phyloP scores from a whole-genome alignment of 2,113 vertebrate genomes.

The Theropithecus gelada region DNA sequence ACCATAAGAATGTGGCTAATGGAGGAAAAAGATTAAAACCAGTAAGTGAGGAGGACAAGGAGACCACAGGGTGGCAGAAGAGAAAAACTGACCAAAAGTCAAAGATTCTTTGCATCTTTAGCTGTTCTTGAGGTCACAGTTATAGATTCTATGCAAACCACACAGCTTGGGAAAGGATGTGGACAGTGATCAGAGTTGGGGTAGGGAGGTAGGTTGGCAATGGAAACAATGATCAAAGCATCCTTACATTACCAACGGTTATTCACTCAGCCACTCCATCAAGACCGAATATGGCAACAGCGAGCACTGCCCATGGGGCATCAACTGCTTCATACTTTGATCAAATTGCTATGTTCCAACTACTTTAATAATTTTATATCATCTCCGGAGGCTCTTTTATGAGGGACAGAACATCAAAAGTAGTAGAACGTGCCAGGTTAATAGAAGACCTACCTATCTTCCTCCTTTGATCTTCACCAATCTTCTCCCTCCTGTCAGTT shows the following conservation, averaged over 20 bases:
- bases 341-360: neutral
- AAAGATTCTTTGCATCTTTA: neutral
- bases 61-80: neutral
- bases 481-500: neutral
- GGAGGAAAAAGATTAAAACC: neutral
- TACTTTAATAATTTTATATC: neutral
- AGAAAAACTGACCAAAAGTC: neutral
- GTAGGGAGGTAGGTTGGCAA: fast-evolving
- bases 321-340: neutral
- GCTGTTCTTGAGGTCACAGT: neutral
- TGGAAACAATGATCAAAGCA: neutral
- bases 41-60: neutral
- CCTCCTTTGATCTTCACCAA: neutral
- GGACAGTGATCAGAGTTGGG: neutral
- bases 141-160: neutral
- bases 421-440: neutral
- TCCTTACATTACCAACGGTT: neutral
- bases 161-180: neutral
- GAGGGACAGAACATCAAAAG: neutral
- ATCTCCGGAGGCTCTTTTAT: neutral
- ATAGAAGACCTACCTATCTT: neutral
- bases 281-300: neutral
- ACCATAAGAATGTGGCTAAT: neutral
- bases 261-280: neutral
- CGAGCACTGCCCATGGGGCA: neutral